Evolutionary conservation across 2,888 invertebrate species (phyloP).

Genomic region (Lysandra bellargus): DNA sequence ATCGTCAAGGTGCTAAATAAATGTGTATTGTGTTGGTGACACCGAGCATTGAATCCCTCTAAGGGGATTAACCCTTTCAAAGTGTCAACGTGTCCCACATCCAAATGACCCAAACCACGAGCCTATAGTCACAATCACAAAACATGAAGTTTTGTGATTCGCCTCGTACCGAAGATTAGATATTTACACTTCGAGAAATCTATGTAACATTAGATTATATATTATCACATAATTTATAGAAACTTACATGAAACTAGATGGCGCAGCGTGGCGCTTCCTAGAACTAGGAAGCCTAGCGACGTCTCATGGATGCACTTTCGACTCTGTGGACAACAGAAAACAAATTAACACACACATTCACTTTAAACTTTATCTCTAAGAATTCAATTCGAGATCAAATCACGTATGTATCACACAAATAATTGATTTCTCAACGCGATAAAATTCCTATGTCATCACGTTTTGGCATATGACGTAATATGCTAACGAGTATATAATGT

Average conservation of each 20-base stretch:
- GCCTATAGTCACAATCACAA: too few relatives aligned
- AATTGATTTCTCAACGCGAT: constrained; percentile 16
- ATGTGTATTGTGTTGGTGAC: background rate
- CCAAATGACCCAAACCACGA: background rate
- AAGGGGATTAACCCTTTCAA: background rate
- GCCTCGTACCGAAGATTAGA: too few relatives aligned
- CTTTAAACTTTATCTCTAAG: background rate
- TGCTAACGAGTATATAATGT: constrained; percentile 4
- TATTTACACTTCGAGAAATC: too few relatives aligned
- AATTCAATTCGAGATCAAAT: background rate
- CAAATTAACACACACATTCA: constrained; percentile 28
- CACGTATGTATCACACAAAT: background rate
- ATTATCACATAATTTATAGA: background rate
- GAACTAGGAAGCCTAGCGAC: constrained; percentile 53
- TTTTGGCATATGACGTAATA: constrained; percentile 13
- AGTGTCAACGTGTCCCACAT: background rate
- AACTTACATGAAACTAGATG: constrained; percentile 64
- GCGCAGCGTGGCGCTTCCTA: constrained; percentile 66
- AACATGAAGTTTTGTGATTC: too few relatives aligned
- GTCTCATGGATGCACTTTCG: constrained; percentile 66
- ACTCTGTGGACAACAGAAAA: constrained; percentile 57
- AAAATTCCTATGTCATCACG: constrained; percentile 26
- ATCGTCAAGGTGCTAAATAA: background rate
- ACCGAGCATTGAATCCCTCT: background rate
- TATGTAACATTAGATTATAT: too few relatives aligned